phyloP scores from a whole-genome alignment of 2,113 vertebrate genomes.

The Nansenia antarctica region DNA sequence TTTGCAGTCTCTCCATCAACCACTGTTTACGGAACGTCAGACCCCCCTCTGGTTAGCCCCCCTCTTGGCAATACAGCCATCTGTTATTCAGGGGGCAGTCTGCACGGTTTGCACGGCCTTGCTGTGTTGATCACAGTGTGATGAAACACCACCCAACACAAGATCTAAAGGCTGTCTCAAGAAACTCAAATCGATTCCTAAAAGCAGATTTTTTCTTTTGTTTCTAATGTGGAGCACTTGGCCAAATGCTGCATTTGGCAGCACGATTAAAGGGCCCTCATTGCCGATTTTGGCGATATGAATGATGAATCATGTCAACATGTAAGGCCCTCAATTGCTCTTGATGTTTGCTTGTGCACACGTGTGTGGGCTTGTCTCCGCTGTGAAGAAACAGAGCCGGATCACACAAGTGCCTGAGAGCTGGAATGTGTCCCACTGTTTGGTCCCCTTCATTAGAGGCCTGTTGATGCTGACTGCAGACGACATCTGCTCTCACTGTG shows the following conservation, averaged over 20 bases:
- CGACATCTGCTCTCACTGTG: slow-evolving; percentile 48
- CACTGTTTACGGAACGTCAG: slow-evolving; percentile 19
- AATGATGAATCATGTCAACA: slow-evolving; percentile 3
- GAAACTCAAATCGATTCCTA: slow-evolving; percentile 48
- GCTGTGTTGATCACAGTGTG: slow-evolving; percentile 42
- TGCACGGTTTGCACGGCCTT: slow-evolving; percentile 41
- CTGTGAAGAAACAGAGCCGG: slow-evolving; percentile 9
- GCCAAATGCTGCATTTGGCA: neutral
- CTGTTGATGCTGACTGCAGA: slow-evolving; percentile 54
- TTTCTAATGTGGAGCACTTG: neutral
- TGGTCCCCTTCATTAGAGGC: slow-evolving; percentile 55
- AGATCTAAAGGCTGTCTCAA: slow-evolving; percentile 32
- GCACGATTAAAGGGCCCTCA: neutral
- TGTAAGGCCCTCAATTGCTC: neutral
- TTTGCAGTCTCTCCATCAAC: slow-evolving; percentile 38
- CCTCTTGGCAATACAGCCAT: slow-evolving; percentile 47
- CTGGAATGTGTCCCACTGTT: slow-evolving; percentile 46
- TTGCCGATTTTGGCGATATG: neutral
- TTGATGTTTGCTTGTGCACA: neutral
- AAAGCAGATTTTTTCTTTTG: slow-evolving; percentile 8
- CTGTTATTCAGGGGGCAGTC: slow-evolving; percentile 44
- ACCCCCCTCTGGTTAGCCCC: slow-evolving; percentile 44
- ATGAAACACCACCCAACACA: slow-evolving; percentile 41
- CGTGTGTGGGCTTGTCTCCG: neutral
- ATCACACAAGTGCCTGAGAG: slow-evolving; percentile 18